phyloP scores from a whole-genome alignment of 1,140 invertebrate species.

The Anastrepha obliqua region DNA sequence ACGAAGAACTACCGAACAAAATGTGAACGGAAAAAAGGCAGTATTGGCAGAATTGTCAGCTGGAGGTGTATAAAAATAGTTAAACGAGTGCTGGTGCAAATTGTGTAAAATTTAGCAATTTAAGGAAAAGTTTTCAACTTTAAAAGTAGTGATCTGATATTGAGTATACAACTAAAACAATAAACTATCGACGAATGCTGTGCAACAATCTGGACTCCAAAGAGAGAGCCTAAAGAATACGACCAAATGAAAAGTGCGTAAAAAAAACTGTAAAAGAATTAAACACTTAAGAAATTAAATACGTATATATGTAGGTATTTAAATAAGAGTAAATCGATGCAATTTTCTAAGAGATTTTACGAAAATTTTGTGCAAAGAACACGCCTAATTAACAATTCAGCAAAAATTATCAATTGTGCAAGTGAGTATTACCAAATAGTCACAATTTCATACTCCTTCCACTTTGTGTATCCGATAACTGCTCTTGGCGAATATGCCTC shows the following conservation, averaged over 20 bases:
- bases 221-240: no score
- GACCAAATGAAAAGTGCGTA: no score
- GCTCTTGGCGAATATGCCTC: not conserved
- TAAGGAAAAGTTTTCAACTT: not conserved
- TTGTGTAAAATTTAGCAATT: not conserved
- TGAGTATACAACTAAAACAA: no score
- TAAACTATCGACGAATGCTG: no score
- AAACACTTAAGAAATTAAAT: not conserved
- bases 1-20: not conserved
- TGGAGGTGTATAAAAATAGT: conserved; percentile 40
- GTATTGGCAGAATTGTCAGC: conserved; percentile 42
- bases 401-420: conserved; percentile 15
- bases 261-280: not conserved
- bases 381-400: not conserved
- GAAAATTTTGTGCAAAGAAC: not conserved
- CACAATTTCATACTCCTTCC: not conserved
- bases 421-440: conserved; percentile 27
- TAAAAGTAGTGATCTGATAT: not conserved
- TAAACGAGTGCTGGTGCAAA: not conserved
- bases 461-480: conserved; percentile 35
- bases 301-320: not conserved
- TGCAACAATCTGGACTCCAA: no score
- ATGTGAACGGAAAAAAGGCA: not conserved
- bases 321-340: not conserved
- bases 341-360: not conserved